Conservation (phyloP, 2,888 invertebrate species). For the Callyntrura guangdongensis region DNA sequence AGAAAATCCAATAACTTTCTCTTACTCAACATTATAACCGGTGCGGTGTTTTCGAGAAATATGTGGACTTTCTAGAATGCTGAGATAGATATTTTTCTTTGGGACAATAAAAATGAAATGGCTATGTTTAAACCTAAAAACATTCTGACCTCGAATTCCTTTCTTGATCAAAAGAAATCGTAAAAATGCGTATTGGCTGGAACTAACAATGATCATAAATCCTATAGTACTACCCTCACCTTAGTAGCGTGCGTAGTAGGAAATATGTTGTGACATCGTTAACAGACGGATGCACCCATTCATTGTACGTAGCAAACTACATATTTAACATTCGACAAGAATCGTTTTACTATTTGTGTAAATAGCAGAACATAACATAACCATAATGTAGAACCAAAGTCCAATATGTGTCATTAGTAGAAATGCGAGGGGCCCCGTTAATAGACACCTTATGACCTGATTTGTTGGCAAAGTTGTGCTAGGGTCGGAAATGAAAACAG, state of each 20-base stretch:
- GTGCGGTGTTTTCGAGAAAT: not conserved
- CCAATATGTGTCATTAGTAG: slow-evolving; percentile 26
- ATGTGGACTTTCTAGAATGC: slow-evolving; percentile 40
- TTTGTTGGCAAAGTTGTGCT: slow-evolving; percentile 65
- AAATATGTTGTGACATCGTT: no score
- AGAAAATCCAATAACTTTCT: no score
- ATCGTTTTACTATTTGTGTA: not conserved
- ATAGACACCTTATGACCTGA: slow-evolving; percentile 62
- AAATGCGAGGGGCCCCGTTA: slow-evolving; percentile 44
- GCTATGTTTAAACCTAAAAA: slow-evolving; percentile 23
- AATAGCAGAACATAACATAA: no score
- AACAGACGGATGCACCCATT: no score
- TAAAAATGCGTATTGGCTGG: slow-evolving; percentile 4
- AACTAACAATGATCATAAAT: not conserved
- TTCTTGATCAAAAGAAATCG: slow-evolving; percentile 37
- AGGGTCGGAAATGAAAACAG: slow-evolving; percentile 18
- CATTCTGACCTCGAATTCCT: slow-evolving; percentile 55
- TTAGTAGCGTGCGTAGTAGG: no score
- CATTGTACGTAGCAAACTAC: no score
- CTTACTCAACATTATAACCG: not conserved
- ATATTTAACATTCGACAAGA: no score
- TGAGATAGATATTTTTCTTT: slow-evolving; percentile 43
- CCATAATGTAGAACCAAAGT: slow-evolving; percentile 19
- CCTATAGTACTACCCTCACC: slow-evolving; percentile 16
- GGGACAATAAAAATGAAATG: slow-evolving; percentile 55